These are phyloP conservation scores for Hymenopus coronatus DNA, from an alignment of 2,888 invertebrate species.

Conservation along the genomic window DNA sequence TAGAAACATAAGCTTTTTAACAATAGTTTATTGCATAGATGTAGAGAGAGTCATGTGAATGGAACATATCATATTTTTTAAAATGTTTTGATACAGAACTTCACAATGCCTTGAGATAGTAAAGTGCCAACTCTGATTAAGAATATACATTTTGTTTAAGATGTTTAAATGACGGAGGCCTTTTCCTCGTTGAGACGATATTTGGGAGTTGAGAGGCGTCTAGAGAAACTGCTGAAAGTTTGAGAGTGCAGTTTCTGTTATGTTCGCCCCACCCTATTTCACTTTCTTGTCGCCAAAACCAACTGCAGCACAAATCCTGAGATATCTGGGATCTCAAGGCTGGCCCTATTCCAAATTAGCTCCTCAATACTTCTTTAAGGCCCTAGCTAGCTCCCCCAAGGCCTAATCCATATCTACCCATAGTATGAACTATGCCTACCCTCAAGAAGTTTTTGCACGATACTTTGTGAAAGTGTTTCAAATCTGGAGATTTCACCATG, in stretches of 20 bases:
- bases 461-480: neutral
- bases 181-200: neutral
- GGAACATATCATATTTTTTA: no score
- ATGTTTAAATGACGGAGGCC: no score
- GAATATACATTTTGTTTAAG: no score
- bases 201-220: neutral
- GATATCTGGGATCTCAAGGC: neutral
- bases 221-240: neutral
- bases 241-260: neutral
- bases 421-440: neutral
- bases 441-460: neutral
- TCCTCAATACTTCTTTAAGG: neutral
- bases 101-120: no score
- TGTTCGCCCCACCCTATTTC: neutral
- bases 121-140: no score
- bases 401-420: neutral
- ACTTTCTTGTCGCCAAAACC: neutral
- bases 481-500: neutral
- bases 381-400: neutral
- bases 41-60: no score
- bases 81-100: no score
- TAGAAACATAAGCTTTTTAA: no score
- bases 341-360: conserved; percentile 1
- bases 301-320: neutral
- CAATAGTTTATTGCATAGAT: no score